Conservation (phyloP, 1,140 invertebrate species). For the Antheraea pernyi region DNA sequence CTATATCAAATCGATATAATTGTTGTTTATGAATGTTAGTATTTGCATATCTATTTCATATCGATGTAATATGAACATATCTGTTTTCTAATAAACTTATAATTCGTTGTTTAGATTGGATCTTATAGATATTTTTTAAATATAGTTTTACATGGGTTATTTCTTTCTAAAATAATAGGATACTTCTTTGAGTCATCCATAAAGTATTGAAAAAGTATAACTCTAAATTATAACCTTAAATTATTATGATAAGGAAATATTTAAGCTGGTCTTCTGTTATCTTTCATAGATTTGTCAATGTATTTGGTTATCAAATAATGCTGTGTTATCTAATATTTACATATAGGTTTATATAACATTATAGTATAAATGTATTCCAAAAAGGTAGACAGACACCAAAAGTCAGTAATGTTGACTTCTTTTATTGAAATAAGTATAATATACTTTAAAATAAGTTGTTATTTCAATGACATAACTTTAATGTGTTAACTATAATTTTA, state of each 20-base stretch:
- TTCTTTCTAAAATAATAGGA: background rate
- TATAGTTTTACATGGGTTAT: background rate
- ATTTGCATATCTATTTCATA: constrained; percentile 3
- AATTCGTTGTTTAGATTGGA: background rate
- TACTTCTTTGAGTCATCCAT: background rate
- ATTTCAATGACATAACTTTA: background rate
- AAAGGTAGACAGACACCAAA: background rate
- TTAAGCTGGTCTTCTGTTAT: background rate
- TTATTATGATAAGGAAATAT: background rate
- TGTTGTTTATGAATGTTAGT: background rate
- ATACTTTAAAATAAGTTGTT: background rate
- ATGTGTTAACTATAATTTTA: background rate
- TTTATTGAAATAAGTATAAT: background rate
- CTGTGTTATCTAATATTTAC: background rate
- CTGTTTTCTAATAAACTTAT: background rate
- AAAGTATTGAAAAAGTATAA: background rate
- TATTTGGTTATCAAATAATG: background rate
- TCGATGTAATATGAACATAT: background rate
- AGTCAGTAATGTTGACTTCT: background rate
- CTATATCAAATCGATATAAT: too few species aligned
- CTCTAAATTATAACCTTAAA: background rate
- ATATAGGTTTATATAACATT: background rate
- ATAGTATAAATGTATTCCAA: background rate
- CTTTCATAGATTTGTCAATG: background rate
- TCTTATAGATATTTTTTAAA: background rate